Evolutionary conservation across 1,140 invertebrate genomes (phyloP).

Genomic region (Chrysomallon squamiferum): DNA sequence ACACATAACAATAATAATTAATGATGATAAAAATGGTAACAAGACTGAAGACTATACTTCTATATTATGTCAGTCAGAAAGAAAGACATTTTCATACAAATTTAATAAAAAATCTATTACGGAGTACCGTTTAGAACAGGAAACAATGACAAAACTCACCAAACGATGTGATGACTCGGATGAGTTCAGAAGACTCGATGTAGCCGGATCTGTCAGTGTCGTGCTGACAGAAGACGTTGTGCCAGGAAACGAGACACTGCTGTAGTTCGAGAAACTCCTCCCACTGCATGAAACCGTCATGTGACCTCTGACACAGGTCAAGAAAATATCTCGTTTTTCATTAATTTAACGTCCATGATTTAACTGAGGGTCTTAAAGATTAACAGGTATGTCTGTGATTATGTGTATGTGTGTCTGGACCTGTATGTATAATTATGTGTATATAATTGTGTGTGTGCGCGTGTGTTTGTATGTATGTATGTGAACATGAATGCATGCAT

Average conservation of each 20-base stretch:
- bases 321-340: slow-evolving; percentile 14
- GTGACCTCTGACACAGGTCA: slow-evolving; percentile 34
- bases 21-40: too few relatives aligned
- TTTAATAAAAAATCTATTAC: too few relatives aligned
- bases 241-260: slow-evolving; percentile 52
- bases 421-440: too few relatives aligned
- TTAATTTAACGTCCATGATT: background rate
- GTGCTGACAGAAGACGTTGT: slow-evolving; percentile 41
- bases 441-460: too few relatives aligned
- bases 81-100: too few relatives aligned
- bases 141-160: background rate
- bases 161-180: slow-evolving; percentile 29
- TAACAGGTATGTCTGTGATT: background rate
- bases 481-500: too few relatives aligned
- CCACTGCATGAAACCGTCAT: slow-evolving; percentile 58
- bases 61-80: too few relatives aligned
- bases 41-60: too few relatives aligned
- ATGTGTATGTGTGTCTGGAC: background rate
- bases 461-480: too few relatives aligned
- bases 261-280: slow-evolving; percentile 53
- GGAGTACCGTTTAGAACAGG: too few relatives aligned
- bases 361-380: background rate
- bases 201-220: slow-evolving; percentile 45
- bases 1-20: too few relatives aligned
- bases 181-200: slow-evolving; percentile 50